Evolutionary conservation across 2,888 invertebrate genomes (phyloP), one percentile per base, ranked within the genome.

Genomic region (Coelogynopora nodosa): DNA sequence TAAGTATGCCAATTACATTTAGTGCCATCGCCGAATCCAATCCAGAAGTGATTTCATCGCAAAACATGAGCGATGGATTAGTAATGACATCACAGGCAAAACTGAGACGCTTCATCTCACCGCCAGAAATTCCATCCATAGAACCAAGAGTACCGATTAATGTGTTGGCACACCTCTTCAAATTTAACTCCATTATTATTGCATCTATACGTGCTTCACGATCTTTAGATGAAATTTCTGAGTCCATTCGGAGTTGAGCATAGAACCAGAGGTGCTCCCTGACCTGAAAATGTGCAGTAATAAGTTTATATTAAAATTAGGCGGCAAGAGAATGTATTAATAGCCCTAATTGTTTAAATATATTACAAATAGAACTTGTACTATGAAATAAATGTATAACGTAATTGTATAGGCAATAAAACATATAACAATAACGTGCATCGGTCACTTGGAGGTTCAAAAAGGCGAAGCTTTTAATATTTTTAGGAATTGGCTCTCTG

Each of bases 71-170:
- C 30, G 86, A 67, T 18, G 28, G 86, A 82, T 86, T 82, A 26
- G 31, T 31, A 5, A 86, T n/a, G 1, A 86, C 29, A 30, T 86
- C 86, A 29, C 81, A 30, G 26, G 98, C 98, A 91, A 99, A 97
- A 0, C 97, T 95, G 13, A 98, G 93, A 87, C 98, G 93, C 91
- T 97, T 97, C 94, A 95, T 95, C 93, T 98, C 98, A 0, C 86
- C 82, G 0, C 97, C 97, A 0, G 95, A 94, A 81, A 95, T 94
- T 0, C 98, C 98, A 88, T 98, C 98, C n/a, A n/a, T n/a, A 67
- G 95, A 94, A 13, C 96, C 97, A 90, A 97, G 94, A 91, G 95
- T 94, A 92, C 26, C 82, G 2, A 86, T 31, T n/a, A 86, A 82
- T 18, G 30, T 80, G 80, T 86, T 86, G 1, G 86, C 29, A 23